Conservation (phyloP, 2,113 vertebrate species). For the Corythornis cristatus region DNA sequence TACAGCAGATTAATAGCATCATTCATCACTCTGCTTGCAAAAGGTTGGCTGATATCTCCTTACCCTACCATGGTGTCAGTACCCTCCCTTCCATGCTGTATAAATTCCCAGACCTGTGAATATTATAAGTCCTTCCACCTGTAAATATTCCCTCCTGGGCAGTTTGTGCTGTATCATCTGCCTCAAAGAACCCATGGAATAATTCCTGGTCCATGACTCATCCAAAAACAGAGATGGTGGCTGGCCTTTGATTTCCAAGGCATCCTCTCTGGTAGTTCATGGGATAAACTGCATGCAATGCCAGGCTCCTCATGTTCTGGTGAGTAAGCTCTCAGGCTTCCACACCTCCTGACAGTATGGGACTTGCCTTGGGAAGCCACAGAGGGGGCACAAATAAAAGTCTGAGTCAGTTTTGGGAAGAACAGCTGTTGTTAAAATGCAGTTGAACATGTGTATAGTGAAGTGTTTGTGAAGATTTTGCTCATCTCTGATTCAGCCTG, state of each 20-base stretch:
- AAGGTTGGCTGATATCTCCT: neutral
- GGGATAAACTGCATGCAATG: neutral
- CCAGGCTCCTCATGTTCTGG: neutral
- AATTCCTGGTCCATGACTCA: neutral
- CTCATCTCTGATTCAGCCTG: neutral
- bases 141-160: neutral
- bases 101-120: neutral
- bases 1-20: neutral
- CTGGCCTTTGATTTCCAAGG: neutral
- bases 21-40: neutral
- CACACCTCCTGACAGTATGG: neutral
- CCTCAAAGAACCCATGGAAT: neutral
- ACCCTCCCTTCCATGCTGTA: neutral
- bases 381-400: neutral
- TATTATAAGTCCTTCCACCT: neutral
- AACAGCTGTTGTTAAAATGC: accelerated
- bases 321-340: neutral
- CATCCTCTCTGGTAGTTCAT: neutral
- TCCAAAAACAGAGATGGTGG: neutral
- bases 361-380: neutral
- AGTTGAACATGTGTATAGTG: neutral
- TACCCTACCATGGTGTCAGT: neutral
- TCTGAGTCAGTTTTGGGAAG: neutral
- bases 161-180: neutral
- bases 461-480: neutral